Evolutionary conservation across 2,797 vertebrate species (phyloP), one percentile per base, ranked within the genome.

Genomic region (Neoniphon sammara): DNA sequence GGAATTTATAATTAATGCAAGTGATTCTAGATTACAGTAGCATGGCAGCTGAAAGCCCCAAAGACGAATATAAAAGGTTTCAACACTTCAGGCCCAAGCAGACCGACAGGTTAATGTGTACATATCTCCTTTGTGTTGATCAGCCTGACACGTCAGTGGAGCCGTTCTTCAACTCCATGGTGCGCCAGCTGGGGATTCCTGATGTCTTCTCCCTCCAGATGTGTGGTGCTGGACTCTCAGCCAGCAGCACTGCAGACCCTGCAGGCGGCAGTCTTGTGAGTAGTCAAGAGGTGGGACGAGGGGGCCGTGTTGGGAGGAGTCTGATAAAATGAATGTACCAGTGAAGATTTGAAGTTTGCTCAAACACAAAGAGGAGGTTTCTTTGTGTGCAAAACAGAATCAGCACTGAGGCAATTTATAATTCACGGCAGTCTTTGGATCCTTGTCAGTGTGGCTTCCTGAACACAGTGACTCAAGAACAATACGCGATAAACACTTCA

Each of bases 161-260:
- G 90, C 96, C 98, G 0, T 99, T 99, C 93, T 98, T 99, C 73
- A 95, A 97, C 82, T 97, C 98, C 1, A 73, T 98, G 34, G 97
- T 99, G 88, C 87, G 78, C 4, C 95, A 97, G 89, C 94, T 95
- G 5, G 90, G 92, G 59, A 97, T 99, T 64, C 94, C 97, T 7
- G 87, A 98, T 74, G 59, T 97, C 36, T 99, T 99, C 88, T 99
- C 97, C 85, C 95, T 99, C 86, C 97, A 99, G 93, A 99, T 99
- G 97, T 99, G 98, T 3, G 98, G 97, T 1, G 94, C 94, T 23
- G 95, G 96, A 69, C 73, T 96, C 78, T 94, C 96, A 1, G 91
- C 94, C 68, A 92, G 94, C 85, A 91, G 86, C 79, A 63, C 89
- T 0, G 64, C 49, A 0, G 95, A 95, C 89, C 92, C 93, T 66